These are phyloP conservation scores for Malthinus seriepunctatus DNA, from an alignment of 2,888 invertebrate species.

Conservation along the genomic window DNA sequence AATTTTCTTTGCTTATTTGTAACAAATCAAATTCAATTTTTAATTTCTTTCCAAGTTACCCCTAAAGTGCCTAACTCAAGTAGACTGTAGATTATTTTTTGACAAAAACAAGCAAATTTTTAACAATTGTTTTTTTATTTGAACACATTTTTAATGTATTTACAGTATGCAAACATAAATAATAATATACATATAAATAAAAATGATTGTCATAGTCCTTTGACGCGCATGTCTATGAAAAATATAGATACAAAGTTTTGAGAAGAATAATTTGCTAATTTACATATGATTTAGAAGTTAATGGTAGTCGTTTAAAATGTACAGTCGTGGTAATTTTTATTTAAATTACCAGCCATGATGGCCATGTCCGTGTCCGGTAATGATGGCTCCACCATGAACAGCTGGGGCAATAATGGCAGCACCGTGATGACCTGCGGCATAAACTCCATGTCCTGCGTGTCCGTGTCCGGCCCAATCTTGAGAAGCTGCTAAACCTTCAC, in stretches of 20 bases:
- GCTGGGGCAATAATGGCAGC: slow-evolving; percentile 24
- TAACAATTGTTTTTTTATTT: slow-evolving; percentile 1
- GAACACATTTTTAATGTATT: slow-evolving; percentile 1
- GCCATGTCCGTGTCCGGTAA: slow-evolving; percentile 16
- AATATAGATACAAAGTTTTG: slow-evolving; percentile 1
- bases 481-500: slow-evolving; percentile 30
- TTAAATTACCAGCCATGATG: slow-evolving; percentile 33
- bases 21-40: too few species aligned
- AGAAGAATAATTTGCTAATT: not conserved
- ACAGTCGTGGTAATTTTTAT: not conserved
- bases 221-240: slow-evolving; percentile 5
- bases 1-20: too few species aligned
- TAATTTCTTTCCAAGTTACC: too few species aligned
- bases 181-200: slow-evolving; percentile 13
- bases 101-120: too few species aligned
- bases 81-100: too few species aligned
- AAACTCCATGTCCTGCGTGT: slow-evolving; percentile 13
- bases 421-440: slow-evolving; percentile 15
- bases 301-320: not conserved
- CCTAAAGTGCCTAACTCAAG: too few species aligned
- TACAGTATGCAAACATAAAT: not conserved
- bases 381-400: slow-evolving; percentile 1
- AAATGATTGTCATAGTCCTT: slow-evolving; percentile 12
- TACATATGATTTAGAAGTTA: not conserved
- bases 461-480: slow-evolving; percentile 26